Base-by-base conservation (phyloP, 2,888 invertebrate genomes). In the Drosophila limbata region DNA sequence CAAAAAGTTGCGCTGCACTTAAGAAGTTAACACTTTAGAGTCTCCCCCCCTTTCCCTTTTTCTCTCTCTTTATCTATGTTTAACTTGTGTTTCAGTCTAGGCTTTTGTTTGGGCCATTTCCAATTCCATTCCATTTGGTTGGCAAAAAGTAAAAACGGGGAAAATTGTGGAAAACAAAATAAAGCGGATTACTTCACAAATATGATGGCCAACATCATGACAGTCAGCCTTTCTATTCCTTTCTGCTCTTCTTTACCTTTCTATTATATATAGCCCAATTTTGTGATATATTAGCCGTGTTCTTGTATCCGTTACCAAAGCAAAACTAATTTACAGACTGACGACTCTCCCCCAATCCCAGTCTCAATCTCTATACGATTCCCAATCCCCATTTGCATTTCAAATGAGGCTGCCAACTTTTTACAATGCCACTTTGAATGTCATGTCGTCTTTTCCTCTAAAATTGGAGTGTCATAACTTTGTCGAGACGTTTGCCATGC, bases 1-100 rank as follows among this genome's bases (percentile, higher is more conserved):
- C 76, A 88, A 81, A 81, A 87, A 89, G 81, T 78, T 91, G 83
- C 74, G 76, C 84, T 89, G 84, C 88, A 90, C 90, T 85, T 84
- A 79, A 78, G 88, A 90, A 88, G 79, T 75, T 89, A 85, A 72
- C 69, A 66, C 10, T 17, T 11, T 19, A 40, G 40, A 10, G 5
- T 42, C 42, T 11, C 42, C 8, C 4, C 10, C 10, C 1, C 11
- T 1, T n/a, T n/a, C 3, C n/a, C 25, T 56, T 6, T 13, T 19
- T 11, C 5, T 21, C n/a, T 11, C 31, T 1, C 17, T 11, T 9
- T 10, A 10, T 28, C 39, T 39, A 10, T 15, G 4, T 10, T 52
- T 28, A 4, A 11, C 47, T 35, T n/a, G 11, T 4, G 21, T 17
- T 39, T 17, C 11, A 19, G 45, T 28, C 45, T 56, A 17, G 40